phyloP scores from a whole-genome alignment of 2,888 invertebrate genomes.

The Phortica okadai region DNA sequence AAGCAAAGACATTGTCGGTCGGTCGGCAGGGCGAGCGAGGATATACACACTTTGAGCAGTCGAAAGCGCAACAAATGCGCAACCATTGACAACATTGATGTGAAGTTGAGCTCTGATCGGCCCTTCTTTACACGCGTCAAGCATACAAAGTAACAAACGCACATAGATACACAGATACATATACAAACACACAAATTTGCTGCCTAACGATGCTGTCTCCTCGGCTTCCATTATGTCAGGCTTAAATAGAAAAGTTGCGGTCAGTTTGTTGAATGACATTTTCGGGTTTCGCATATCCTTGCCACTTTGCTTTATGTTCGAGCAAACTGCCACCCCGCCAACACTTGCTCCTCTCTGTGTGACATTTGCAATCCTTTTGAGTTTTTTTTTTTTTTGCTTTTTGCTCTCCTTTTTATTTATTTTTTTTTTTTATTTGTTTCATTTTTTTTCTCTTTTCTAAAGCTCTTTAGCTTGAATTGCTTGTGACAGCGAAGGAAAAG shows the following conservation, averaged over 20 bases:
- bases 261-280: conserved; percentile 45
- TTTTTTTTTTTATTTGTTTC: not conserved
- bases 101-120: conserved; percentile 21
- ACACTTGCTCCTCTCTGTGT: not conserved
- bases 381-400: not conserved
- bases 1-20: not conserved
- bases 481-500: not conserved
- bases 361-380: not conserved
- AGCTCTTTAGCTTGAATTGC: not conserved
- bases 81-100: conserved; percentile 34
- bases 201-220: conserved; percentile 15
- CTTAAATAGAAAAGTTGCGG: conserved; percentile 50
- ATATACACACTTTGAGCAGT: not conserved
- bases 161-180: not conserved
- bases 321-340: not conserved
- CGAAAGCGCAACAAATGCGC: conserved; percentile 30
- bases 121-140: not conserved
- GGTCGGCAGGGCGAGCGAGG: too few relatives aligned
- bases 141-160: conserved; percentile 4
- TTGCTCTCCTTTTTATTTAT: not conserved
- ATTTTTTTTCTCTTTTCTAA: not conserved
- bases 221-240: conserved; percentile 32
- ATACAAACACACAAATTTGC: not conserved
- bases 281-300: conserved; percentile 39
- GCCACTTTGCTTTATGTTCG: conserved; percentile 15